Conservation (phyloP, 2,888 invertebrate species). For the Deilephila elpenor region DNA sequence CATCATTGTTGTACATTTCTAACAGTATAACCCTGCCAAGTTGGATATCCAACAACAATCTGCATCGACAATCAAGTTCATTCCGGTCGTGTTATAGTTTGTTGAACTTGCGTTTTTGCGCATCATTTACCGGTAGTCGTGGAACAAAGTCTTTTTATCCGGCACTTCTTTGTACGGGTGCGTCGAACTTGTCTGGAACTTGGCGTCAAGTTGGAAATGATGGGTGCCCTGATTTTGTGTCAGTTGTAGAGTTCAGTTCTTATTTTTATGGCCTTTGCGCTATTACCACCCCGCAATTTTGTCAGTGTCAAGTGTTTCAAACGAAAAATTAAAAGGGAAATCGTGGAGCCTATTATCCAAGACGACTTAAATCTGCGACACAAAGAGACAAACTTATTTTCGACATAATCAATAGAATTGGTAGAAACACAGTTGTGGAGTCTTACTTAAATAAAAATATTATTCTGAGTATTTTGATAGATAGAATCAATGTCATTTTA, state of each 20-base stretch:
- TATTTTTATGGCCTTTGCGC: too few species aligned
- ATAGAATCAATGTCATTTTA: too few species aligned
- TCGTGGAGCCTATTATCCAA: too few species aligned
- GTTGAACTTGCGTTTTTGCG: constrained; percentile 73
- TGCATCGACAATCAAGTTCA: constrained; percentile 8
- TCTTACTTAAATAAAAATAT: not conserved
- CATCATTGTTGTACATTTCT: constrained; percentile 50
- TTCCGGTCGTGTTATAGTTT: constrained; percentile 53
- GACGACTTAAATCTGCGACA: too few species aligned
- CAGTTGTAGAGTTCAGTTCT: not conserved
- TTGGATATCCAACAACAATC: constrained; percentile 21
- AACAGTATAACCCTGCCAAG: constrained; percentile 37
- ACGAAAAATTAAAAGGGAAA: too few species aligned
- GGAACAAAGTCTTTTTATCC: constrained; percentile 54
- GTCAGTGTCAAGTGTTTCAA: too few species aligned
- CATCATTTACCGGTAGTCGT: constrained; percentile 59
- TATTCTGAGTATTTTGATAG: not conserved
- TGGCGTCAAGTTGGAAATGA: not conserved
- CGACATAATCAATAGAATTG: too few species aligned
- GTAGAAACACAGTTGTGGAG: not conserved
- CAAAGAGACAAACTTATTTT: too few species aligned
- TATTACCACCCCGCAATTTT: too few species aligned
- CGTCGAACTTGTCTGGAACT: constrained; percentile 50
- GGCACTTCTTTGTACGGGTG: constrained; percentile 51
- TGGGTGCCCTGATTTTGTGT: not conserved